Evolutionary conservation across 2,797 vertebrate species (phyloP).

Genomic region (Coregonus sp.): DNA sequence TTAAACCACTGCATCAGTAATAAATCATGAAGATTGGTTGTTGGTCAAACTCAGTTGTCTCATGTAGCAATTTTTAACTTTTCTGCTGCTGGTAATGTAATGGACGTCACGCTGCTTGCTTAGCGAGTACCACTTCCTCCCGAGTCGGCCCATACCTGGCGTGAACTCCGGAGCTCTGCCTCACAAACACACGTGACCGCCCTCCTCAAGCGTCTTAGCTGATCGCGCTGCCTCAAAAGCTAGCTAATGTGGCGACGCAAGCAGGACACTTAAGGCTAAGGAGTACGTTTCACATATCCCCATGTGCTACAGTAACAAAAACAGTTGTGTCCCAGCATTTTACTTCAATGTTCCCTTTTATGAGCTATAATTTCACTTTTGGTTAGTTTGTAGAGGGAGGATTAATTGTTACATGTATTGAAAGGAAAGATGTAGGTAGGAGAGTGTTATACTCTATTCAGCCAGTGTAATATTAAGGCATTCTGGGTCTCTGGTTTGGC

Average conservation of each 20-base stretch:
- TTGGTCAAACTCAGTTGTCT: too few relatives aligned
- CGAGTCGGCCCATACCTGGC: too few relatives aligned
- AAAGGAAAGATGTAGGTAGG: neutral
- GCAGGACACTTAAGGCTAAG: too few relatives aligned
- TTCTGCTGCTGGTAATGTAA: neutral
- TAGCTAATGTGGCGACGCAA: too few relatives aligned
- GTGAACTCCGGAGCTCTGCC: too few relatives aligned
- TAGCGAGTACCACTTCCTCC: too few relatives aligned
- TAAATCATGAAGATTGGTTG: neutral
- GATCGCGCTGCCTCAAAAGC: too few relatives aligned
- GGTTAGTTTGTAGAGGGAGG: neutral
- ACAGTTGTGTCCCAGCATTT: neutral
- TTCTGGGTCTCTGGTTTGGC: neutral
- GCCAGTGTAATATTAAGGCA: neutral
- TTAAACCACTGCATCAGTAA: neutral
- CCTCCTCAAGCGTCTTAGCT: too few relatives aligned
- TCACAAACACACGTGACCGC: too few relatives aligned
- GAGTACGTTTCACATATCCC: too few relatives aligned
- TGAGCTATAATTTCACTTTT: constrained; percentile 1
- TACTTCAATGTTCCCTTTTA: neutral
- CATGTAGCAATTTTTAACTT: neutral
- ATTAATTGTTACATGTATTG: neutral
- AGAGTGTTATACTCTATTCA: neutral
- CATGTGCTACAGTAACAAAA: neutral
- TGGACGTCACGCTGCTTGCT: too few relatives aligned